Evolutionary conservation across 2,113 vertebrate genomes (phyloP).

Genomic region (Todiramphus saurophagus): DNA sequence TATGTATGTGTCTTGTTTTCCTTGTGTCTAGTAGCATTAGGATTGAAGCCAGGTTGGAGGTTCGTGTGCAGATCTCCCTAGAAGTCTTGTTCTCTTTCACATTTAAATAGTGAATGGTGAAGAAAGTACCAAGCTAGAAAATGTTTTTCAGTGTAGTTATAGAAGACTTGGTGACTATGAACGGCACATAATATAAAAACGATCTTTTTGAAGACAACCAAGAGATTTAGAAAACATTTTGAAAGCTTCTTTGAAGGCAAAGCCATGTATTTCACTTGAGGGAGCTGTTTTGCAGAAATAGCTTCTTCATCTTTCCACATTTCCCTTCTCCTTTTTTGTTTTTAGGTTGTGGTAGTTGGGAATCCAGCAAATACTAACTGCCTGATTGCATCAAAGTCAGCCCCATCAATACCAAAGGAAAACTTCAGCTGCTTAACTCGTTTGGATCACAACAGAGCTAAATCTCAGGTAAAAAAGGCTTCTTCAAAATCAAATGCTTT

Average conservation of each 20-base stretch:
- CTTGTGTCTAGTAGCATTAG: not conserved
- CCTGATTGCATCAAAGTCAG: constrained; percentile 92
- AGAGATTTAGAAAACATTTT: not conserved
- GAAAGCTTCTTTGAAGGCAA: not conserved
- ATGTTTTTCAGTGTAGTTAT: not conserved
- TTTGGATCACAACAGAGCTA: constrained; percentile 96
- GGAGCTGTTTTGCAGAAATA: not conserved
- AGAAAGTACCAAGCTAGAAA: not conserved
- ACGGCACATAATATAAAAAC: fast-evolving
- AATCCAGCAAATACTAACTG: constrained; percentile 99
- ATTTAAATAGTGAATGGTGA: not conserved
- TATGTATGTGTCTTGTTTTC: not conserved
- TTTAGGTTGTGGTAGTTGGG: constrained; percentile 92
- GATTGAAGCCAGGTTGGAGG: not conserved
- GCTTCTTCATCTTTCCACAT: not conserved
- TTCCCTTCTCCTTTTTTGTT: not conserved
- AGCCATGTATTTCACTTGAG: not conserved
- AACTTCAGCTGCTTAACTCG: constrained; percentile 98
- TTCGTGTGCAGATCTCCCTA: not conserved
- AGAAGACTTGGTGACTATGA: not conserved
- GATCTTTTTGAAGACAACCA: not conserved
- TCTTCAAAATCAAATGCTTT: not conserved
- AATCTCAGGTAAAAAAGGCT: constrained; percentile 83
- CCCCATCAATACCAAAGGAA: constrained; percentile 95
- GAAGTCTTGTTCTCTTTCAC: not conserved